phyloP scores from a whole-genome alignment of 2,888 invertebrate species.

The Ecliptopera silaceata region DNA sequence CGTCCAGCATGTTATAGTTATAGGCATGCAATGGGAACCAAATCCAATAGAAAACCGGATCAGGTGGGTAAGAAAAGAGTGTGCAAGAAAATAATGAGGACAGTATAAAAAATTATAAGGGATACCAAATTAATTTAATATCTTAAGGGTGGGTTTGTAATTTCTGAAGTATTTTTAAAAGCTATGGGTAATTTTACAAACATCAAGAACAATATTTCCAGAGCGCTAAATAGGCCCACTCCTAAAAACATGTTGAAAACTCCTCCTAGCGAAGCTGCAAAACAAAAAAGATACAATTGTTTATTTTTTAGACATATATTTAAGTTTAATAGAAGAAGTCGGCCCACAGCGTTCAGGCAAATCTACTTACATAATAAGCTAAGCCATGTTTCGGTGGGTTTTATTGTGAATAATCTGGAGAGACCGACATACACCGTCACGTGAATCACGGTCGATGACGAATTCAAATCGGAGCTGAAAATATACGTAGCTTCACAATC shows the following conservation, averaged over 20 bases:
- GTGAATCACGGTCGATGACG: constrained; percentile 49
- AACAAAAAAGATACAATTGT: too few relatives aligned
- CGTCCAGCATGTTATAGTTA: too few relatives aligned
- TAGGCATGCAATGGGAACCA: too few relatives aligned
- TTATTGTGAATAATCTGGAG: constrained; percentile 57
- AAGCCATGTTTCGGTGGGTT: constrained; percentile 70
- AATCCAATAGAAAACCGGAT: too few relatives aligned
- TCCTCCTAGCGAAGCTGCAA: constrained; percentile 71
- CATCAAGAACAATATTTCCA: constrained; percentile 62
- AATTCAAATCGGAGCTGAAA: constrained; percentile 58
- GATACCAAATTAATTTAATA: constrained; percentile 1
- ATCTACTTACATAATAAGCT: constrained; percentile 66
- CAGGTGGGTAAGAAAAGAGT: too few relatives aligned
- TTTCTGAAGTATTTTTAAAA: constrained; percentile 40
- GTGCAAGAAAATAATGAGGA: too few relatives aligned
- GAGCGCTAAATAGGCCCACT: constrained; percentile 68
- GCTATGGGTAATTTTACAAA: constrained; percentile 48
- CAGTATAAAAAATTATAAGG: too few relatives aligned
- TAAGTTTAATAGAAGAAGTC: too few relatives aligned
- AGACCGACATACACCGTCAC: constrained; percentile 50
- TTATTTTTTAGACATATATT: too few relatives aligned
- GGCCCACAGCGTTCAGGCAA: too few relatives aligned
- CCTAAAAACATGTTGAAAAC: constrained; percentile 78
- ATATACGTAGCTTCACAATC: neutral
- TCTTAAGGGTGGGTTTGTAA: constrained; percentile 10